These are phyloP conservation scores for Zaprionus bogoriensis DNA, from an alignment of 2,888 invertebrate genomes.

Conservation along the genomic window DNA sequence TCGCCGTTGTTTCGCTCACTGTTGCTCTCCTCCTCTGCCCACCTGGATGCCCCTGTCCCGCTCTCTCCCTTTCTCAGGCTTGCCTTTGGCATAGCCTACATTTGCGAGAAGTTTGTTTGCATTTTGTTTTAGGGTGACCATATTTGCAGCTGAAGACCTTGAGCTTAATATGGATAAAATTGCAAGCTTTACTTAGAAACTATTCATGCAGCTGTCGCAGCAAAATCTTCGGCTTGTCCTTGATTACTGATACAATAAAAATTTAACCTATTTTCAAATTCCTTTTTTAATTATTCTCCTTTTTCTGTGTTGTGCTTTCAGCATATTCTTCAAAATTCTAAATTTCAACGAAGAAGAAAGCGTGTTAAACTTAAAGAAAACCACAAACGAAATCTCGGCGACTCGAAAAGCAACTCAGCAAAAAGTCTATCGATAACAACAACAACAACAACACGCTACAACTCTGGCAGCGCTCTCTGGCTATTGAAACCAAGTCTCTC, in stretches of 20 bases:
- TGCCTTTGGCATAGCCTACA: constrained; percentile 64
- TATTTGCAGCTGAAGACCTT: not conserved
- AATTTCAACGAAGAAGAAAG: constrained; percentile 73
- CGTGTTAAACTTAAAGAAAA: constrained; percentile 70
- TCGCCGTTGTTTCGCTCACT: not conserved
- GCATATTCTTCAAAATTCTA: constrained; percentile 77
- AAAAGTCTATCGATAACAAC: constrained; percentile 39
- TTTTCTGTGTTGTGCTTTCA: constrained; percentile 33
- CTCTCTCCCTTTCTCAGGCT: not conserved
- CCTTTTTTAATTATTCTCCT: not conserved
- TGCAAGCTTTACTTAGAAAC: not conserved
- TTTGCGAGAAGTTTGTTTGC: constrained; percentile 52
- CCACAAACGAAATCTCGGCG: constrained; percentile 58
- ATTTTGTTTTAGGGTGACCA: constrained; percentile 20
- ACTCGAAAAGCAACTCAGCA: constrained; percentile 55
- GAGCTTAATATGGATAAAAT: not conserved
- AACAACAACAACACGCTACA: constrained; percentile 62
- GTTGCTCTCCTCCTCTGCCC: not conserved
- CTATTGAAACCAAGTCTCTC: constrained; percentile 40
- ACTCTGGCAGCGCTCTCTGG: constrained; percentile 74
- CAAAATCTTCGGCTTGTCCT: too few species aligned
- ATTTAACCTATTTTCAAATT: too few species aligned
- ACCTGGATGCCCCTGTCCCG: not conserved
- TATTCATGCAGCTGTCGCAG: too few species aligned
- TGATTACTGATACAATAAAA: too few species aligned